Conservation (phyloP, 1,140 invertebrate species). For the Calephelis nemesis region DNA sequence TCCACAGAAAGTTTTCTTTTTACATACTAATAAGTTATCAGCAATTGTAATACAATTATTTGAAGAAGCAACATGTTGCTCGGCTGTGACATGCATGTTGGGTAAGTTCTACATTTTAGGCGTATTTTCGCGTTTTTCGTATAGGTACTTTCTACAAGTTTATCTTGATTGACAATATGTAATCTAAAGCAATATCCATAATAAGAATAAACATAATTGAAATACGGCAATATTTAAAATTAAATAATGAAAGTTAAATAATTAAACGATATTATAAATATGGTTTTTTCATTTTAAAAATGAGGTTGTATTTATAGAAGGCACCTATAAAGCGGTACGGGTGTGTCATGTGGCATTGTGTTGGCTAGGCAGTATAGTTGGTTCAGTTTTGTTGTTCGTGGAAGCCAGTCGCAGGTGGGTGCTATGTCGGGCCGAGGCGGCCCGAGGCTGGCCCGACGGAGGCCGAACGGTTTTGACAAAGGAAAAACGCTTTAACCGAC, state of each 20-base stretch:
- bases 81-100: not conserved
- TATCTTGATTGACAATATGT: too few species aligned
- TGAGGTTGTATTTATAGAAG: conserved; percentile 50
- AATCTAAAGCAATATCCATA: too few species aligned
- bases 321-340: conserved; percentile 28
- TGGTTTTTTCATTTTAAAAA: conserved; percentile 52
- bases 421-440: conserved; percentile 27
- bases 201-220: not conserved
- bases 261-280: conserved; percentile 1
- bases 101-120: not conserved
- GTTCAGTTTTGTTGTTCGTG: conserved; percentile 62
- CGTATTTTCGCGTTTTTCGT: too few species aligned
- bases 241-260: not conserved
- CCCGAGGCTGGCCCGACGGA: conserved; percentile 33
- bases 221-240: not conserved
- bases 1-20: conserved; percentile 51
- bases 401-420: conserved; percentile 32
- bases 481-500: conserved; percentile 44
- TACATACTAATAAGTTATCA: conserved; percentile 9
- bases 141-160: too few species aligned
- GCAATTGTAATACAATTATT: not conserved
- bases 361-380: conserved; percentile 35
- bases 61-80: conserved; percentile 3
- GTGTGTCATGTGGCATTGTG: conserved; percentile 28
- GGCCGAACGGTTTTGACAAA: conserved; percentile 31